A percentile compares a stretch with the other conserved stretches of the same genome.
Evolutionary conservation across 2,888 invertebrate genomes (phyloP).

Genomic region (Pandemis corylana): DNA sequence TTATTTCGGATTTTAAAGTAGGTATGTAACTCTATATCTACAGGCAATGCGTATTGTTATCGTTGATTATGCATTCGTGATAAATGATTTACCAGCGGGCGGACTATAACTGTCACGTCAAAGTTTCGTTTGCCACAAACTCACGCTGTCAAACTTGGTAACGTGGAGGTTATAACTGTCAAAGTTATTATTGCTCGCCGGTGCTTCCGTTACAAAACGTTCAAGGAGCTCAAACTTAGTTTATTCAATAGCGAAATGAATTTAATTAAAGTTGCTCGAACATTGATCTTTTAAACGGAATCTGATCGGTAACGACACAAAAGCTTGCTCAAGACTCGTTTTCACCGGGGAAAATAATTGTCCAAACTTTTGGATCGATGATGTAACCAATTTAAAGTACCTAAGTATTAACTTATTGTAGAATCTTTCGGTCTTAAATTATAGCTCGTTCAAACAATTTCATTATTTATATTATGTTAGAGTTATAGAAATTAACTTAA

Average conservation of each 20-base stretch:
- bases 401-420: neutral
- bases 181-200: slow-evolving; percentile 70
- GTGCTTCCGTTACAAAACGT: slow-evolving; percentile 59
- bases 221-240: slow-evolving; percentile 51
- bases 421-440: neutral
- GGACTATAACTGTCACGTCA: slow-evolving; percentile 72
- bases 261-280: slow-evolving; percentile 62
- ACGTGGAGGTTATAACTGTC: slow-evolving; percentile 70
- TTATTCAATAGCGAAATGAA: slow-evolving; percentile 63
- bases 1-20: neutral
- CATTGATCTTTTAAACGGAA: slow-evolving; percentile 57
- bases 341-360: slow-evolving; percentile 22
- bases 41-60: neutral
- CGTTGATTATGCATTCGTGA: slow-evolving; percentile 49
- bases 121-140: slow-evolving; percentile 65
- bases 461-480: no score
- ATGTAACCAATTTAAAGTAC: slow-evolving; percentile 21
- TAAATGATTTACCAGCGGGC: slow-evolving; percentile 63
- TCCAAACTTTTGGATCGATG: slow-evolving; percentile 30
- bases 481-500: no score
- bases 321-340: slow-evolving; percentile 42
- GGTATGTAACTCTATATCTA: neutral
- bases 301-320: slow-evolving; percentile 51
- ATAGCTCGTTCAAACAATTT: neutral
- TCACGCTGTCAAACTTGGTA: slow-evolving; percentile 60